Evolutionary conservation across 2,113 vertebrate species (phyloP), one percentile per base, ranked within the genome.

Genomic region (Lates calcarifer): DNA sequence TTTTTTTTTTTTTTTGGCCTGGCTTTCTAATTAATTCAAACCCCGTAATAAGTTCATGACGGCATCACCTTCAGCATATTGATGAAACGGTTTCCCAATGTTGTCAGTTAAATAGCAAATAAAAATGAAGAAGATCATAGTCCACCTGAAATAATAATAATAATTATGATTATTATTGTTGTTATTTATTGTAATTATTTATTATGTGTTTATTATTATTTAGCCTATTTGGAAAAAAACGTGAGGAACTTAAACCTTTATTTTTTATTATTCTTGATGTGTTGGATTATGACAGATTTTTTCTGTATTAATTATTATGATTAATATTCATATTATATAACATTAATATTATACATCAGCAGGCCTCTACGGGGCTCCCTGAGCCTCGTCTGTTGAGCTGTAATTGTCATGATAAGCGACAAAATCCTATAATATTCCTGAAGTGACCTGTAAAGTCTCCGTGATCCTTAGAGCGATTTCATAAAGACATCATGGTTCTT

Each of bases 1-100:
- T 58, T 63, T 70, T 64, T 56, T 37, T 47, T 37, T 64, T 45
- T 24, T 43, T 80, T 66, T 43, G 58, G 43, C 62, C 24, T 28
- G 39, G 8, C 7, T 49, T 82, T 85, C 60, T 89, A 85, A 91
- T 91, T 83, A 83, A 90, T 91, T 89, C 77, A 83, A 70, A 61
- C 9, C 81, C 37, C 53, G 43, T 74, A 77, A 84, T 83, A 77
- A 81, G 47, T 80, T 72, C 61, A 80, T 64, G 55, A 68, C 28
- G 62, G 57, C 61, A 62, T 56, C 68, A 72, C 43, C 43, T 37
- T 37, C 76, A 71, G 77, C 77, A 68, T 65, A 55, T 31, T 81
- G 49, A 87, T 76, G 33, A 67, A 28, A 26, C 20, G 13, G 1
- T 72, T 29, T 45, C 37, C 11, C 6, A 43, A 51, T 31, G 5